Conservation (phyloP, 1,140 invertebrate genomes). For the Venturia canescens region DNA sequence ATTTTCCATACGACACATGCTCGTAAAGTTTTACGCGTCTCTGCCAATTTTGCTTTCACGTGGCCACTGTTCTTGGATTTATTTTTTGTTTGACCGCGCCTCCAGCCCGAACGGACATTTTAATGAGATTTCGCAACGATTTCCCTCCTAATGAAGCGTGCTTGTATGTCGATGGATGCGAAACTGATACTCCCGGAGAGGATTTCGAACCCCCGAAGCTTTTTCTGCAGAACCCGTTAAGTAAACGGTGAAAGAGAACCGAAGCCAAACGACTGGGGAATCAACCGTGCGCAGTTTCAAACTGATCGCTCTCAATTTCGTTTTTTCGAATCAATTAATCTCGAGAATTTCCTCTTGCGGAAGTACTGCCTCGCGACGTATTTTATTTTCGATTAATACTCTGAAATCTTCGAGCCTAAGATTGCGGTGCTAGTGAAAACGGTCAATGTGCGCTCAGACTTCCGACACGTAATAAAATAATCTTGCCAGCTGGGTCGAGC, state of each 20-base stretch:
- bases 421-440: conserved; percentile 11
- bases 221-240: background rate
- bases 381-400: background rate
- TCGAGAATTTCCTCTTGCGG: background rate
- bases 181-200: background rate
- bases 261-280: conserved; percentile 34
- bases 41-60: conserved; percentile 1
- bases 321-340: background rate
- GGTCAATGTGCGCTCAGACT: conserved; percentile 1
- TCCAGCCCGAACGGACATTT: background rate
- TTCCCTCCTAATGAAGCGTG: conserved; percentile 16
- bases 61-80: background rate
- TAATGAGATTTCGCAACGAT: conserved; percentile 33
- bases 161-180: background rate
- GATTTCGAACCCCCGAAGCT: conserved; percentile 17
- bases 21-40: background rate
- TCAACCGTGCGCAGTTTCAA: background rate
- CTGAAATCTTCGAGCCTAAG: background rate
- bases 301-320: background rate
- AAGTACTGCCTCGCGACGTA: background rate
- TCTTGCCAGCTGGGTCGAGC: background rate
- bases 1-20: background rate
- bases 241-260: background rate
- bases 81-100: background rate
- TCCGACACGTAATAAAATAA: conserved; percentile 4